Percentiles rank a stretch among this genome's conserved stretches.
These are phyloP conservation scores for Operophtera brumata DNA, from an alignment of 2,888 invertebrate species.

Conservation along the genomic window DNA sequence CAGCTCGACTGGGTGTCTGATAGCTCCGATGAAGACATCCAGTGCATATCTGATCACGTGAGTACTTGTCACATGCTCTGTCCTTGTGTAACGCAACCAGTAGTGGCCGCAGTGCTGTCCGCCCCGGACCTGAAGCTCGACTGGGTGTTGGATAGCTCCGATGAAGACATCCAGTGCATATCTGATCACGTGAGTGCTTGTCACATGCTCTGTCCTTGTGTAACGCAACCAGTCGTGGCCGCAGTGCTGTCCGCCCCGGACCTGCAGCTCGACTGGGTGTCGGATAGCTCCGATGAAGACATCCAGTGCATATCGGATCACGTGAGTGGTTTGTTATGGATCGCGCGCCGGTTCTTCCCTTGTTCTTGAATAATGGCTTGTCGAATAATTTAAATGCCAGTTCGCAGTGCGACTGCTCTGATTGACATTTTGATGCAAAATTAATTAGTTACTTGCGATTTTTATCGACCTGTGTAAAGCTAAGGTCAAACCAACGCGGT, in stretches of 20 bases:
- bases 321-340: slow-evolving; percentile 6
- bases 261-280: slow-evolving; percentile 88
- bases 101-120: slow-evolving; percentile 68
- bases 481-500: too few relatives aligned
- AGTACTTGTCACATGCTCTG: too few relatives aligned
- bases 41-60: slow-evolving; percentile 64
- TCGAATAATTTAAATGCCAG: too few relatives aligned
- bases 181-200: slow-evolving; percentile 36
- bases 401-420: too few relatives aligned
- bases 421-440: too few relatives aligned
- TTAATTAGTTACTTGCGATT: too few relatives aligned
- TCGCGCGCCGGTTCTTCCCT: too few relatives aligned
- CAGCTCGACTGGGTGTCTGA: slow-evolving; percentile 88
- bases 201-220: too few relatives aligned
- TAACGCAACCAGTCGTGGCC: slow-evolving; percentile 25
- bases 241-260: slow-evolving; percentile 85
- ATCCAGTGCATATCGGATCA: slow-evolving; percentile 64
- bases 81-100: slow-evolving; percentile 26
- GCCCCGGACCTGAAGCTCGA: slow-evolving; percentile 89
- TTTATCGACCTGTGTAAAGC: too few relatives aligned
- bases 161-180: slow-evolving; percentile 81
- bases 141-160: slow-evolving; percentile 84
- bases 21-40: slow-evolving; percentile 82
- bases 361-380: too few relatives aligned
- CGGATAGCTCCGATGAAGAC: slow-evolving; percentile 83